These are phyloP conservation scores for Helarctos malayanus DNA, from an alignment of 2,797 vertebrate species.

Conservation along the genomic window DNA sequence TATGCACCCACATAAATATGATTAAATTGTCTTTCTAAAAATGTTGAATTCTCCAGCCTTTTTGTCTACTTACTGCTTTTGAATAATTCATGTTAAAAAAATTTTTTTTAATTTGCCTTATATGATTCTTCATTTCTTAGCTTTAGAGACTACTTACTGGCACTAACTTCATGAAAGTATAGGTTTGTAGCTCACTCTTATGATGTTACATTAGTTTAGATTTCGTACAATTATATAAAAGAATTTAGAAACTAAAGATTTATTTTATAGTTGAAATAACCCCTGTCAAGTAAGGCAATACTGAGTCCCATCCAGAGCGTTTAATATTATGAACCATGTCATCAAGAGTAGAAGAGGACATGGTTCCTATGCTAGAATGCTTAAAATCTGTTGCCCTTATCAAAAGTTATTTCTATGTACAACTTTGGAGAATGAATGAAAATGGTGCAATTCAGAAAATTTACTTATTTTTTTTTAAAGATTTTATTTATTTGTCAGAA, in stretches of 20 bases:
- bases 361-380: not conserved
- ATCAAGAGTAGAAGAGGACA: not conserved
- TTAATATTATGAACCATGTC: not conserved
- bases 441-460: not conserved
- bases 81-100: conserved; percentile 35
- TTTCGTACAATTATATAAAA: not conserved
- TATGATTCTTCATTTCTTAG: not conserved
- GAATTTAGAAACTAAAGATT: not conserved
- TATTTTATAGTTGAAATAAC: conserved; percentile 15
- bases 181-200: not conserved
- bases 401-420: not conserved
- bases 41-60: not conserved
- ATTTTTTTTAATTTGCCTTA: not conserved
- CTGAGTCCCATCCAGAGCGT: not conserved
- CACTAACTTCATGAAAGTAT: conserved; percentile 5
- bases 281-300: not conserved
- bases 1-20: not conserved
- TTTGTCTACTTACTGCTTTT: not conserved
- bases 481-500: no score
- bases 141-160: not conserved
- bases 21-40: conserved; percentile 13
- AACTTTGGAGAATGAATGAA: not conserved
- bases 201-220: not conserved
- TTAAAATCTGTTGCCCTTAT: not conserved
- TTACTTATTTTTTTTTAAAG: not conserved